phyloP scores from a whole-genome alignment of 2,797 vertebrate genomes.

The Hydrophis major region DNA sequence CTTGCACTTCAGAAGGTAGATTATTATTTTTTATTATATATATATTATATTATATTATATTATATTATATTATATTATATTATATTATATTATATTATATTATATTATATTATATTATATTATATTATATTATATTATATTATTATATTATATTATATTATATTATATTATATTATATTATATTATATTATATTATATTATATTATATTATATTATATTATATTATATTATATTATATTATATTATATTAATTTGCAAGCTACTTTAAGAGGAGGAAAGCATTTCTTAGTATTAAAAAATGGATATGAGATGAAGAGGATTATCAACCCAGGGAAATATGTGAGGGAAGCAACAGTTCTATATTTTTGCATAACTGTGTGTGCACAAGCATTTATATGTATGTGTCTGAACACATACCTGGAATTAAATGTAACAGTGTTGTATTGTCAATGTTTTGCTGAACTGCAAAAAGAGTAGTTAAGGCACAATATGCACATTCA shows the following conservation, averaged over 20 bases:
- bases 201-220: too few species aligned
- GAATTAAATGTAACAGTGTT: conserved; percentile 52
- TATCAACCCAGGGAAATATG: neutral
- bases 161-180: too few species aligned
- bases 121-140: too few species aligned
- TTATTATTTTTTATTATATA: neutral
- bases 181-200: too few species aligned
- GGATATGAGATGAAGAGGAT: neutral
- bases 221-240: too few species aligned
- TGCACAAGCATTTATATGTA: neutral
- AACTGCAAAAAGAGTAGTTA: conserved; percentile 46
- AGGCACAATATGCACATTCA: conserved; percentile 33
- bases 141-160: too few species aligned
- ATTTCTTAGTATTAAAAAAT: neutral
- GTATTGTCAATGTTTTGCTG: conserved; percentile 41
- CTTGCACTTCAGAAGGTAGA: neutral
- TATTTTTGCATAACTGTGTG: too few species aligned
- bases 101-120: too few species aligned
- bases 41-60: neutral
- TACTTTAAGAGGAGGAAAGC: neutral
- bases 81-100: too few species aligned
- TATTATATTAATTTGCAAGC: too few species aligned
- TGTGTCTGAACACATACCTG: conserved; percentile 5
- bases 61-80: too few species aligned
- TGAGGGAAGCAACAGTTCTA: conserved; percentile 17